A percentile compares a stretch with the other conserved stretches of the same genome.
Evolutionary conservation across 2,113 vertebrate species (phyloP).

Genomic region (Hippocampus abdominalis): DNA sequence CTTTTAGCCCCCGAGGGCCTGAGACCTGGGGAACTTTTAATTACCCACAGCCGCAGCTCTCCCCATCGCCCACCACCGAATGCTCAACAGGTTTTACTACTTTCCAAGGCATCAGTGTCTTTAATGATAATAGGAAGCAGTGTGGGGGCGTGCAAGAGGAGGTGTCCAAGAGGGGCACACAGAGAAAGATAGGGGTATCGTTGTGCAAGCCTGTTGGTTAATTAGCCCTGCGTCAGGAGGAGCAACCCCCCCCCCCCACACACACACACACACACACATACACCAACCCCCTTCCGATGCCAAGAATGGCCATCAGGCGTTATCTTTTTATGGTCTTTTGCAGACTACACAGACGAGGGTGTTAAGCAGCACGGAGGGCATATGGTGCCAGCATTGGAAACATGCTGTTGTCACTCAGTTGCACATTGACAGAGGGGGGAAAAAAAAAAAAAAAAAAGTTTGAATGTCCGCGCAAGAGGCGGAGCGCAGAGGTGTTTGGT

Average conservation of each 20-base stretch:
- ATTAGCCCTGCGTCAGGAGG: slow-evolving; percentile 66
- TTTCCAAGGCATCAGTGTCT: slow-evolving; percentile 75
- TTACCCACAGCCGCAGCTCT: slow-evolving; percentile 78
- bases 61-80: slow-evolving; percentile 73
- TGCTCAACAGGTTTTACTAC: slow-evolving; percentile 86
- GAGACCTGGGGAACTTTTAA: slow-evolving; percentile 90
- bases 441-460: slow-evolving; percentile 53
- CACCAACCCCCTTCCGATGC: slow-evolving; percentile 48
- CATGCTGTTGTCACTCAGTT: slow-evolving; percentile 51
- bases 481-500: slow-evolving; percentile 30
- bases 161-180: slow-evolving; percentile 52
- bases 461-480: slow-evolving; percentile 45
- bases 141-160: slow-evolving; percentile 62
- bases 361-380: slow-evolving; percentile 69
- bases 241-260: slow-evolving; percentile 24
- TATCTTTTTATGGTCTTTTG: slow-evolving; percentile 67
- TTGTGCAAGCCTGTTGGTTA: slow-evolving; percentile 74
- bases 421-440: slow-evolving; percentile 46
- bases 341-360: slow-evolving; percentile 58
- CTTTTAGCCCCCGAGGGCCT: slow-evolving; percentile 76
- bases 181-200: slow-evolving; percentile 62
- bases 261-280: too few species aligned
- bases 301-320: slow-evolving; percentile 68
- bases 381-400: slow-evolving; percentile 58
- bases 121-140: slow-evolving; percentile 86